Evolutionary conservation across 2,888 invertebrate genomes (phyloP).

Genomic region (Schrankia costaestrigalis): DNA sequence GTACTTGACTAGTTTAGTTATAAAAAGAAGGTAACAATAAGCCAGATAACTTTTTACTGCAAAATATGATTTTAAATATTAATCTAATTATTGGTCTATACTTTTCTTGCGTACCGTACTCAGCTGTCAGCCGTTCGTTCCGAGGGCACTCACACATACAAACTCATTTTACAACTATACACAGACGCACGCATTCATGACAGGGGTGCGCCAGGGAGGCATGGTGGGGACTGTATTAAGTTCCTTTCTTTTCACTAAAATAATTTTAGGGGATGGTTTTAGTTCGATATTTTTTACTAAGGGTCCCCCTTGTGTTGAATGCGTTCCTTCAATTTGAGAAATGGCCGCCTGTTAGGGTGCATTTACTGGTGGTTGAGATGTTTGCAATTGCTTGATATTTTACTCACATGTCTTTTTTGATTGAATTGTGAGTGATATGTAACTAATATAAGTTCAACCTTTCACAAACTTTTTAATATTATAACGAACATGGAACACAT

Average conservation of each 20-base stretch:
- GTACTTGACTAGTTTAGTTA: no score
- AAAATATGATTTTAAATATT: no score
- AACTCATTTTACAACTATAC: slow-evolving; percentile 35
- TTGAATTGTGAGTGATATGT: slow-evolving; percentile 10
- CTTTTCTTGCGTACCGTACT: slow-evolving; percentile 44
- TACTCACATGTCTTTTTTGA: slow-evolving; percentile 15
- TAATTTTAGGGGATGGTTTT: slow-evolving; percentile 80
- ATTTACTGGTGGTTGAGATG: slow-evolving; percentile 54
- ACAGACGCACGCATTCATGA: slow-evolving; percentile 32
- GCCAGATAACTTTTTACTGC: no score
- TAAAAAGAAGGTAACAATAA: no score
- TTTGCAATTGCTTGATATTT: slow-evolving; percentile 43
- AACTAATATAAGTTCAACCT: no score
- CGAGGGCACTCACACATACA: slow-evolving; percentile 63
- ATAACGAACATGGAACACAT: no score
- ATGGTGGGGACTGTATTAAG: slow-evolving; percentile 79
- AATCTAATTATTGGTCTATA: slow-evolving; percentile 12
- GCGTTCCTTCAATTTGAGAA: slow-evolving; percentile 68
- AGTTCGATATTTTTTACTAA: slow-evolving; percentile 75
- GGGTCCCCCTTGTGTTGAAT: slow-evolving; percentile 59
- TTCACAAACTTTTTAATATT: no score
- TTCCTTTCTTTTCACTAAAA: slow-evolving; percentile 81
- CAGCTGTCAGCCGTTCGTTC: slow-evolving; percentile 65
- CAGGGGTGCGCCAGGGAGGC: slow-evolving; percentile 71
- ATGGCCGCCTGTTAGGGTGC: slow-evolving; percentile 58